Conservation (phyloP, 2,888 invertebrate genomes). For the Dynastes tityus region DNA sequence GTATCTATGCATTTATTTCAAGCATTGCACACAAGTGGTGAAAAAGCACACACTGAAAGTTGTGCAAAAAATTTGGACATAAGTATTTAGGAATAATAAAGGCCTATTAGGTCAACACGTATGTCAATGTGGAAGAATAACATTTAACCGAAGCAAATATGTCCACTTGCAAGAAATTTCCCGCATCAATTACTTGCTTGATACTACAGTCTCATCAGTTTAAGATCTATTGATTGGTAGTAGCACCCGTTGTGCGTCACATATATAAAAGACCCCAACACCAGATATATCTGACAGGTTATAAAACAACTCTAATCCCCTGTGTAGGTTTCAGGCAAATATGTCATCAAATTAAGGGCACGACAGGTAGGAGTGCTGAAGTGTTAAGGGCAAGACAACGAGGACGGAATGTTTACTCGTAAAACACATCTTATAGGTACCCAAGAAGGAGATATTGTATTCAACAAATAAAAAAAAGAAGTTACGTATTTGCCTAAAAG, state of each 20-base stretch:
- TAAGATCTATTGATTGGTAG: not conserved
- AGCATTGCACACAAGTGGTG: no score
- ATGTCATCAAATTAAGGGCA: conserved; percentile 17
- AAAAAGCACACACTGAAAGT: no score
- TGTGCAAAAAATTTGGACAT: no score
- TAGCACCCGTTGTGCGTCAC: no score
- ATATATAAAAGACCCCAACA: not conserved
- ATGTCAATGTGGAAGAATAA: no score
- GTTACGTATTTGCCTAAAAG: not conserved
- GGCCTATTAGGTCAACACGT: no score
- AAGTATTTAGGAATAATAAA: no score
- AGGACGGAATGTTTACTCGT: conserved; percentile 3
- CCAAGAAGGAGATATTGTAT: not conserved
- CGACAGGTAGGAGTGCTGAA: conserved; percentile 17
- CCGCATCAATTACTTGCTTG: not conserved
- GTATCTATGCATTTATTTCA: no score
- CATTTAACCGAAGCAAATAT: no score
- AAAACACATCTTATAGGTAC: not conserved
- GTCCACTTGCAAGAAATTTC: no score
- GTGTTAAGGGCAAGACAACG: conserved; percentile 12
- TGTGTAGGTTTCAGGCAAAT: conserved; percentile 12
- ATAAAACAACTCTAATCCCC: not conserved
- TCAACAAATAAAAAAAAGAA: not conserved
- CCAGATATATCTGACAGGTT: not conserved
- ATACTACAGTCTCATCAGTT: not conserved